Evolutionary conservation across 2,113 vertebrate species (phyloP), one percentile per base, ranked within the genome.

Genomic region (Cephalopholis sonnerati): DNA sequence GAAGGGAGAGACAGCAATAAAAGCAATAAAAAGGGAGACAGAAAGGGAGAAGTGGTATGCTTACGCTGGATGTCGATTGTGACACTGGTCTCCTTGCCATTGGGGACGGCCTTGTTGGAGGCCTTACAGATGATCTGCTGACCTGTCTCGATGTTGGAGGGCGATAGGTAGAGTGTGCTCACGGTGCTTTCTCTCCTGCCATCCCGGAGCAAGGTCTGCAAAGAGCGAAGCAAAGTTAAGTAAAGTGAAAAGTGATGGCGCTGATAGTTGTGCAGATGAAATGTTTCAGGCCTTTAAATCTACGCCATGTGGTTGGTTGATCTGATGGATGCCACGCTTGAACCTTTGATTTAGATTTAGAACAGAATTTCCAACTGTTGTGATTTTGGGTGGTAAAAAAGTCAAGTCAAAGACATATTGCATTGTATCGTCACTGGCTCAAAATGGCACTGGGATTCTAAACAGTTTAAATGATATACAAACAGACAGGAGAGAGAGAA

Each of bases 31-130:
- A 3, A 1, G 13, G 61, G 44, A 25, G 12, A 29, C 0, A 50
- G 17, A 55, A 10, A 44, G 6, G n/a, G 12, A 54, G 39, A 68
- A 78, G 18, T 24, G 27, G 29, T 24, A 7, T 51, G 95, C 98
- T 99, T 94, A 99, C 98, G 98, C 70, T 99, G 98, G 92, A 99
- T 98, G 90, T 99, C 98, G 0, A 99, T 97, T 36, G 97, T 99
- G 94, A 99, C 97, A 0, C 97, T 97, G 3, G 97, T 98, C 95
- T 99, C 97, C 89, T 99, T 99, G 67, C 98, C 98, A 0, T 95
- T 95, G 17, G 98, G 98, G 62, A 98, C 93, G 36, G 98, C 98
- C 89, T 99, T 99, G 96, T 99, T 99, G 85, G 97, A 97, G 61
- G 98, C 97, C 0, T 97, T 95, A 82, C 98, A 99, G 84, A 97